A percentile compares a stretch with the other conserved stretches of the same genome.
These are phyloP conservation scores for Lamellibrachia satsuma DNA, from an alignment of 2,888 invertebrate species.

Conservation along the genomic window DNA sequence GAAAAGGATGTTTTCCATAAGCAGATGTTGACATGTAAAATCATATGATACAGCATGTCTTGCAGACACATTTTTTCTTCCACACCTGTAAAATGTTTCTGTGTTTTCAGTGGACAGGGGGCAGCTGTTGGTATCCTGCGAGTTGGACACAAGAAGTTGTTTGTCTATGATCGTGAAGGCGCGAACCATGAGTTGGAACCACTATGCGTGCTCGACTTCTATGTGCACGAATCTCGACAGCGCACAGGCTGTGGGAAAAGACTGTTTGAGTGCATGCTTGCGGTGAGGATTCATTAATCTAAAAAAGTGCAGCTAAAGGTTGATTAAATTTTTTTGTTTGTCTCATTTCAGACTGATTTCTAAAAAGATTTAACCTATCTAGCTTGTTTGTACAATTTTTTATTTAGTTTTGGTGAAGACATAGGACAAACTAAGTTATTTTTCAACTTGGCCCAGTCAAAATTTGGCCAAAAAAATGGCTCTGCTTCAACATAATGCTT, in stretches of 20 bases:
- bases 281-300: constrained; percentile 68
- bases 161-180: constrained; percentile 70
- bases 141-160: constrained; percentile 88
- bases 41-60: no score
- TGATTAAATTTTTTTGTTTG: neutral
- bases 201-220: constrained; percentile 92
- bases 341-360: no score
- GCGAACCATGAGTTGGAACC: constrained; percentile 81
- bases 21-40: no score
- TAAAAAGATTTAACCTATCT: neutral
- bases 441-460: no score
- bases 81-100: neutral
- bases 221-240: constrained; percentile 83
- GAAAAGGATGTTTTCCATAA: no score
- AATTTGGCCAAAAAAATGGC: no score
- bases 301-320: neutral
- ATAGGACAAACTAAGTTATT: no score
- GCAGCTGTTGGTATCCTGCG: constrained; percentile 80
- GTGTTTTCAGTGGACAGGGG: constrained; percentile 66
- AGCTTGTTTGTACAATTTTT: no score
- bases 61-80: no score
- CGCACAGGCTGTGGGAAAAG: constrained; percentile 84
- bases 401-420: no score
- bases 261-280: constrained; percentile 88
- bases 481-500: no score